Evolutionary conservation across 2,888 invertebrate genomes (phyloP), one percentile per base, ranked within the genome.

Genomic region (Macaria notata): DNA sequence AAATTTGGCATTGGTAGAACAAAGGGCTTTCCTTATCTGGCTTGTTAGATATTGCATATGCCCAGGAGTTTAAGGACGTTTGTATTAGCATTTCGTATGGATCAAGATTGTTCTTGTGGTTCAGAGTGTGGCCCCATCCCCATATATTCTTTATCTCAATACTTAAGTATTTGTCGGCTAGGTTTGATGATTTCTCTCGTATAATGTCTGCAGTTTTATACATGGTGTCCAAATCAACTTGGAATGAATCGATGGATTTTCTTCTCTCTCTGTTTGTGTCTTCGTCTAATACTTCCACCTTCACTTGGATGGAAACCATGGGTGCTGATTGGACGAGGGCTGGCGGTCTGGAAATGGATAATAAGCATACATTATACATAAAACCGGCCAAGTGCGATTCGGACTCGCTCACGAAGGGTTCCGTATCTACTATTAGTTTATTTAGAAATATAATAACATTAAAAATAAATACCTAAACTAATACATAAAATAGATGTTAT

Each of bases 1-100:
- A 87, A 0, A 79, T 58, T 4, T 78, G 79, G 31, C 87, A 87
- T 62, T 84, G 84, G 50, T 84, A 86, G 9, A 75, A 71, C 0
- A 79, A 9, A 0, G 83, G 82, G 0, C 51, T 29, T 0, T 73
- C 76, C 33, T 36, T 19, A 19, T 19, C 19, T 19, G 19, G 33
- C 33, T 36, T 36, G 33, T 36, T 36, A 3, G 33, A 36, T 7
- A 36, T 7, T 7, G 33, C 4, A 4, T 6, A 36, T 6, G 9
- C 29, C 79, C 81, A 83, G 0, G 49, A 29, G 0, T 52, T 19
- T 0, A 83, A 29, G 0, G 59, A 63, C 0, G 36, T 4, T 45
- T 79, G 72, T 2, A 84, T 29, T 3, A 60, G 8, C 0, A 0
- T 0, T 0, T 79, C 70, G 29, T 45, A 44, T 0, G 29, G 8